Evolutionary conservation across 2,888 invertebrate species (phyloP), one percentile per base, ranked within the genome.

Genomic region (Lissonota sp.): DNA sequence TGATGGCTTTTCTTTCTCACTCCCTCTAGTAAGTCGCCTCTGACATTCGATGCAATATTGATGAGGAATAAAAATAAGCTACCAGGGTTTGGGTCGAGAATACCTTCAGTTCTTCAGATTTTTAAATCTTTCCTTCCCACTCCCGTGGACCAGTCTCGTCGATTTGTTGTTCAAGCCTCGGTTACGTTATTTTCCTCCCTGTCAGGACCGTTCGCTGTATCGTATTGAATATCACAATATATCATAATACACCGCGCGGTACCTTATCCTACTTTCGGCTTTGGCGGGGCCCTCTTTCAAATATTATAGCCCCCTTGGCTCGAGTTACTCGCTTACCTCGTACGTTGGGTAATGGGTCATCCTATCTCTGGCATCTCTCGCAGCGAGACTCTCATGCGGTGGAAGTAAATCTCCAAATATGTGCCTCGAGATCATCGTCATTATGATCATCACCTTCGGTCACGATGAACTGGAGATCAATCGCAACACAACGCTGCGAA

Each of bases 201-300:
- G 26, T 82, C 82, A 85, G 46, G 40, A 6, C 46, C 73, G 26
- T 67, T n/a, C 26, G 10, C 58, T 83, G 81, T 82, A 84, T 86
- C 84, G 82, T 89, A 86, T 86, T 86, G 81, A 87, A 85, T 85
- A 86, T 86, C 87, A 80, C 82, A 85, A 86, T 88, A 85, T 87
- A 87, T 89, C 85, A 87, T 88, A 86, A 86, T 86, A 85, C 64
- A 57, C 74, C 74, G 3, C 26, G 26, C 26, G 63, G 60, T 66
- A 73, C 77, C 74, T 26, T 26, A 81, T 83, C 78, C 74, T 69
- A 37, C 74, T 26, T 26, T 66, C 79, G 74, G 79, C 77, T 82
- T 83, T 82, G 71, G 71, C 40, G 71, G 72, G 81, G 3, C 26
- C 80, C 67, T 72, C 79, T 81, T 69, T 79, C 79, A 66, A 84